phyloP scores from a whole-genome alignment of 2,797 vertebrate species.

The Toxotes lorentzi region DNA sequence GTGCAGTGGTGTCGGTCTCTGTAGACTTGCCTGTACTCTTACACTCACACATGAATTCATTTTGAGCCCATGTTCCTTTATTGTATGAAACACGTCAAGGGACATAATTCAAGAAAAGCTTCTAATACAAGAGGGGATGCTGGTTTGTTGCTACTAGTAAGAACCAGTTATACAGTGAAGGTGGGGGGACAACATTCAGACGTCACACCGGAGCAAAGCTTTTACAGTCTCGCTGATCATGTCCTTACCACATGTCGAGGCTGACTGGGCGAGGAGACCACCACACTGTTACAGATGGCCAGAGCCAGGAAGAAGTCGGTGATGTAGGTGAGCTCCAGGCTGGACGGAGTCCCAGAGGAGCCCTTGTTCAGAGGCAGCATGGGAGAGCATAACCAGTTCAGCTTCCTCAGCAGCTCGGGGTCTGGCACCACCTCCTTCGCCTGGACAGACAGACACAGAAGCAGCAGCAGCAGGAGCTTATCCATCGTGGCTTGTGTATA shows the following conservation, averaged over 20 bases:
- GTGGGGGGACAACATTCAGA: too few relatives aligned
- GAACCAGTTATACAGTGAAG: too few relatives aligned
- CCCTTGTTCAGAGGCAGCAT: conserved; percentile 45
- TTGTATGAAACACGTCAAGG: too few relatives aligned
- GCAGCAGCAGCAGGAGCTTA: not conserved
- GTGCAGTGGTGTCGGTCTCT: not conserved
- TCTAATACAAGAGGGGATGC: too few relatives aligned
- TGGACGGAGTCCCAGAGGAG: conserved; percentile 44
- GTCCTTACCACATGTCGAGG: conserved; percentile 85
- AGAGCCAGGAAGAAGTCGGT: conserved; percentile 95
- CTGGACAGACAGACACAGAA: conserved; percentile 76
- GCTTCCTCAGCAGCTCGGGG: conserved; percentile 86
- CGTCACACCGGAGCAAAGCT: too few relatives aligned
- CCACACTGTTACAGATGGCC: conserved; percentile 95
- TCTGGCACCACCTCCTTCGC: conserved; percentile 93
- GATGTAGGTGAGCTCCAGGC: conserved; percentile 86
- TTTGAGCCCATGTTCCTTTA: too few relatives aligned
- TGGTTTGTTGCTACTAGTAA: too few relatives aligned
- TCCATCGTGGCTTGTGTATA: not conserved
- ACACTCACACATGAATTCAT: not conserved
- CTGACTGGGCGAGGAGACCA: conserved; percentile 91
- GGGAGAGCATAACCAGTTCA: conserved; percentile 82
- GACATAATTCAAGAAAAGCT: too few relatives aligned
- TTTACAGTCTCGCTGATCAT: too few relatives aligned
- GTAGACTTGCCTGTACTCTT: not conserved